phyloP scores from a whole-genome alignment of 2,888 invertebrate genomes.

The Mythimna loreyi region DNA sequence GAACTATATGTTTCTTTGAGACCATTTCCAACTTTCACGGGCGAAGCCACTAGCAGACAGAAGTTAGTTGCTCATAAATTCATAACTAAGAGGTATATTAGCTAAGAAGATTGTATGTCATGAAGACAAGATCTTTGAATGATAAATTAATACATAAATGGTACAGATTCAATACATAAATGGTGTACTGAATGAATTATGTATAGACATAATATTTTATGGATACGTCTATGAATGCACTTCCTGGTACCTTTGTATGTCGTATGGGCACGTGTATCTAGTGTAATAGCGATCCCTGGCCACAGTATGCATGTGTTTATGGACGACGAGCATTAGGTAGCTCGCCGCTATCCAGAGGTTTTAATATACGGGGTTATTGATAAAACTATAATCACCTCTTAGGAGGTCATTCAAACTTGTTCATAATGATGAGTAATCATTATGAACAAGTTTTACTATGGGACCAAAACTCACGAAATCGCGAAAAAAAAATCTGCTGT shows the following conservation, averaged over 20 bases:
- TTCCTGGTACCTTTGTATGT: slow-evolving; percentile 37
- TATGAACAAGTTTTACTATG: too few relatives aligned
- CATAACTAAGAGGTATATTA: not conserved
- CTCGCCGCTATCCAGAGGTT: too few relatives aligned
- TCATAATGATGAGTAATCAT: too few relatives aligned
- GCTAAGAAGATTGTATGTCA: not conserved
- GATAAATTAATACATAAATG: not conserved
- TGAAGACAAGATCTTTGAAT: not conserved
- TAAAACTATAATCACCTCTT: too few relatives aligned
- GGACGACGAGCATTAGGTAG: too few relatives aligned
- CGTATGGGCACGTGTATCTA: not conserved
- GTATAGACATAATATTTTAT: slow-evolving; percentile 14
- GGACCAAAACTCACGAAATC: too few relatives aligned
- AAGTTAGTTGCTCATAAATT: not conserved
- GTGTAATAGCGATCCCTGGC: too few relatives aligned
- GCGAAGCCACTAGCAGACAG: not conserved
- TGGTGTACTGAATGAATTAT: slow-evolving; percentile 11
- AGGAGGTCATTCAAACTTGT: too few relatives aligned
- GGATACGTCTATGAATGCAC: slow-evolving; percentile 22
- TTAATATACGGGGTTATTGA: too few relatives aligned
- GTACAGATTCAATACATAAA: not conserved
- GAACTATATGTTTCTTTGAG: too few relatives aligned
- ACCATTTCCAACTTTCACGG: not conserved
- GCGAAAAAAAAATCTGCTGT: too few relatives aligned
- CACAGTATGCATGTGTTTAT: too few relatives aligned